Conservation (phyloP, 2,113 vertebrate species). For the Heptranchias perlo region DNA sequence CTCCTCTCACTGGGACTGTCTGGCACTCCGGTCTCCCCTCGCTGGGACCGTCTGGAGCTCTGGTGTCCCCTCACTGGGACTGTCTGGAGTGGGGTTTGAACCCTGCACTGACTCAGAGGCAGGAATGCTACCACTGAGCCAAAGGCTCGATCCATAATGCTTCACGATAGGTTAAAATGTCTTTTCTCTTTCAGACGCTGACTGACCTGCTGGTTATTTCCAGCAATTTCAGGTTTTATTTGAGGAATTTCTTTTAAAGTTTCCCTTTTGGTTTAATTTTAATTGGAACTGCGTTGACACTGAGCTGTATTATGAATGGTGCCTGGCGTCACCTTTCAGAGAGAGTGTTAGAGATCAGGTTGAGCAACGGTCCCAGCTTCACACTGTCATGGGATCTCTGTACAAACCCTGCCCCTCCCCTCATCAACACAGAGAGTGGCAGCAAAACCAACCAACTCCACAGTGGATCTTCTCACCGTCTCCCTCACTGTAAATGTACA, state of each 20-base stretch:
- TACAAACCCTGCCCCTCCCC: background rate
- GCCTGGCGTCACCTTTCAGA: background rate
- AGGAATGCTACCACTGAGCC: background rate
- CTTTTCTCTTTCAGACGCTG: background rate
- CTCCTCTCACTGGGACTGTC: too few species aligned
- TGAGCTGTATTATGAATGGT: background rate
- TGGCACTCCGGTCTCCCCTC: background rate
- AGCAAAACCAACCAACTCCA: background rate
- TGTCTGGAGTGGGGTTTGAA: background rate
- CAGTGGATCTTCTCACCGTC: background rate
- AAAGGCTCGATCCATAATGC: background rate
- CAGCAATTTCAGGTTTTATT: background rate
- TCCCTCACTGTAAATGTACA: background rate
- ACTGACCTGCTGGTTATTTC: background rate
- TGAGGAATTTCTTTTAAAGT: background rate
- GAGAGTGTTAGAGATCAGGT: background rate
- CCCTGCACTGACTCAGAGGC: background rate
- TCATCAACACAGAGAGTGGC: background rate
- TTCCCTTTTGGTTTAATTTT: background rate
- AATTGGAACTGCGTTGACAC: background rate
- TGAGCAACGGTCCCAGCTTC: background rate
- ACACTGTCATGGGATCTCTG: background rate
- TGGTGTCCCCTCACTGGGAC: too few species aligned
- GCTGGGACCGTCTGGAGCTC: too few species aligned
- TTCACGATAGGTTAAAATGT: background rate